Percentiles rank a stretch among this genome's conserved stretches.
phyloP scores from a whole-genome alignment of 2,113 vertebrate genomes.

The Eubucco bourcierii region DNA sequence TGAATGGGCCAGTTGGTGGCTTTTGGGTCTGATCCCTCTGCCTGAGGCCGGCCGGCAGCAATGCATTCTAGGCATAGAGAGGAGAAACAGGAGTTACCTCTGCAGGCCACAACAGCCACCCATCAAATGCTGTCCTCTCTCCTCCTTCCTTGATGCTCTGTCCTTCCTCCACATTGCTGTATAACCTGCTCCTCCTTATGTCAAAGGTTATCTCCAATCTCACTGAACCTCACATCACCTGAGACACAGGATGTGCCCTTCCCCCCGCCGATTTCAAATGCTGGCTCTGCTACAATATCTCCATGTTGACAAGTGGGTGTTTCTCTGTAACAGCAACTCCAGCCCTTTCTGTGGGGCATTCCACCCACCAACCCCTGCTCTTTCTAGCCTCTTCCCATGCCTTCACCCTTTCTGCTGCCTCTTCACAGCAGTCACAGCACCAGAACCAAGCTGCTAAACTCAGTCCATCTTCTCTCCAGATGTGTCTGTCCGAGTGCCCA shows the following conservation, averaged over 20 bases:
- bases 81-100: background rate
- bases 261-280: background rate
- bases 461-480: rapidly evolving
- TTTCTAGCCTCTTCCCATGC: background rate
- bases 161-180: background rate
- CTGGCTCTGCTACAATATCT: background rate
- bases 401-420: background rate
- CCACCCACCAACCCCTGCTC: background rate
- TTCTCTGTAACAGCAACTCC: background rate
- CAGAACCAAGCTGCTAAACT: background rate
- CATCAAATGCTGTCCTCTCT: background rate
- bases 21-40: conserved; percentile 98
- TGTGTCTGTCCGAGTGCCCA: rapidly evolving
- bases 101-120: background rate
- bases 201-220: background rate
- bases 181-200: background rate
- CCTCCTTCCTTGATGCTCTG: background rate
- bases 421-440: background rate
- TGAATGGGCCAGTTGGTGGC: conserved; percentile 90
- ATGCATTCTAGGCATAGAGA: conserved; percentile 80
- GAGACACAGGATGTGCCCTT: background rate
- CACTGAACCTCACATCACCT: background rate
- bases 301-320: background rate
- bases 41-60: conserved; percentile 91
- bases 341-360: background rate